Conservation (phyloP, 1,140 invertebrate genomes). For the Euborellia annulipes region DNA sequence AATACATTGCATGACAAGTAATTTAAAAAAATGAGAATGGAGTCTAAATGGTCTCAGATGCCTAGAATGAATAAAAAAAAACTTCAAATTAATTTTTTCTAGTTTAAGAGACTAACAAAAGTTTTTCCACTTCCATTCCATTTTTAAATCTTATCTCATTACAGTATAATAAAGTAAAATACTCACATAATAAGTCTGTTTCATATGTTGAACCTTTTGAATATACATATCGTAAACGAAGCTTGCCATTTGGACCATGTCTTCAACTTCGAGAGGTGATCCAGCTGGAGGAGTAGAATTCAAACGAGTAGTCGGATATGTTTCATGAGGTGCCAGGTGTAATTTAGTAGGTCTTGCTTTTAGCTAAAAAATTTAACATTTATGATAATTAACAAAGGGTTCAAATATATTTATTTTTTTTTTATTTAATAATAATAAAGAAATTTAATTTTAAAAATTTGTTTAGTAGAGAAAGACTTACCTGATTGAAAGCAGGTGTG, state of each 20-base stretch:
- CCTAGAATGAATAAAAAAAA: slow-evolving; percentile 9
- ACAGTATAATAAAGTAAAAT: slow-evolving; percentile 6
- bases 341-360: slow-evolving; percentile 54
- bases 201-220: slow-evolving; percentile 49
- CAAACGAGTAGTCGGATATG: slow-evolving; percentile 50
- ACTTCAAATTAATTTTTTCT: no score
- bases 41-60: no score
- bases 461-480: no score
- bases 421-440: no score
- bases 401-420: background rate
- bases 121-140: no score
- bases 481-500: slow-evolving; percentile 82
- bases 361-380: slow-evolving; percentile 27
- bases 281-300: slow-evolving; percentile 23
- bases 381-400: slow-evolving; percentile 4
- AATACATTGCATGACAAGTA: no score
- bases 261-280: slow-evolving; percentile 42
- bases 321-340: slow-evolving; percentile 60
- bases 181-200: slow-evolving; percentile 33
- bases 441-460: no score
- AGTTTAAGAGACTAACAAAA: no score
- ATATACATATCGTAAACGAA: slow-evolving; percentile 86
- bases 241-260: slow-evolving; percentile 86
- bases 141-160: no score
- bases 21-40: no score